These are phyloP conservation scores for Bombyx huttoni DNA, from an alignment of 2,888 invertebrate genomes.

Conservation along the genomic window DNA sequence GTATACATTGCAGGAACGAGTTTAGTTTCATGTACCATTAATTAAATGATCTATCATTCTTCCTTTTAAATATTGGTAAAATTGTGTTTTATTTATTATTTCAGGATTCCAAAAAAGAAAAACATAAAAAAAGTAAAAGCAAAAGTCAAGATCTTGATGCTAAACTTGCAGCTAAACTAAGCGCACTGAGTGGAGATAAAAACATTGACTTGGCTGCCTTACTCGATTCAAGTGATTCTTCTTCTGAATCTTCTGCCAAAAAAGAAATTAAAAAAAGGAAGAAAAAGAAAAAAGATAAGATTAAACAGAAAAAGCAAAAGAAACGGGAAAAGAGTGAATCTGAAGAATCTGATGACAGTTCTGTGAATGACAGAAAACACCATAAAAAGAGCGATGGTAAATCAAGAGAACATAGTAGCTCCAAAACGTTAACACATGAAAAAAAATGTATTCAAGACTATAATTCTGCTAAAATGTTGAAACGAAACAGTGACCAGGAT, in stretches of 20 bases:
- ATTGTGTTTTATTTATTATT: slow-evolving; percentile 10
- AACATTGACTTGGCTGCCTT: slow-evolving; percentile 43
- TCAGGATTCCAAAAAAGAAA: slow-evolving; percentile 50
- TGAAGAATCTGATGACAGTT: slow-evolving; percentile 12
- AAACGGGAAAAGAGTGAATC: slow-evolving; percentile 26
- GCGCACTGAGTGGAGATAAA: slow-evolving; percentile 70
- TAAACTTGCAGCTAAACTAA: slow-evolving; percentile 79
- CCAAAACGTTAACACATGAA: slow-evolving; percentile 12
- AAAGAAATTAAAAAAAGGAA: slow-evolving; percentile 24
- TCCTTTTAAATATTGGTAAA: too few relatives aligned
- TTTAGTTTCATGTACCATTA: too few relatives aligned
- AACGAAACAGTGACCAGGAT: background rate
- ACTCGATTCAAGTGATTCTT: slow-evolving; percentile 43
- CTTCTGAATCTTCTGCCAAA: slow-evolving; percentile 32
- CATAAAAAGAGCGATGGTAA: slow-evolving; percentile 6
- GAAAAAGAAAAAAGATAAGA: slow-evolving; percentile 40
- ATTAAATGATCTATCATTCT: too few relatives aligned
- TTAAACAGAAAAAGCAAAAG: slow-evolving; percentile 30
- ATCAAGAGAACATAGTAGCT: slow-evolving; percentile 3
- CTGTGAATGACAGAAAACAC: slow-evolving; percentile 9
- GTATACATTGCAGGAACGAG: too few relatives aligned
- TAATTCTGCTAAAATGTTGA: background rate
- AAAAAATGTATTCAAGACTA: slow-evolving; percentile 16
- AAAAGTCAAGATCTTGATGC: slow-evolving; percentile 75
- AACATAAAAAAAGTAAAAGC: slow-evolving; percentile 59